phyloP scores from a whole-genome alignment of 2,797 vertebrate species.

The Sebastes nivosus region DNA sequence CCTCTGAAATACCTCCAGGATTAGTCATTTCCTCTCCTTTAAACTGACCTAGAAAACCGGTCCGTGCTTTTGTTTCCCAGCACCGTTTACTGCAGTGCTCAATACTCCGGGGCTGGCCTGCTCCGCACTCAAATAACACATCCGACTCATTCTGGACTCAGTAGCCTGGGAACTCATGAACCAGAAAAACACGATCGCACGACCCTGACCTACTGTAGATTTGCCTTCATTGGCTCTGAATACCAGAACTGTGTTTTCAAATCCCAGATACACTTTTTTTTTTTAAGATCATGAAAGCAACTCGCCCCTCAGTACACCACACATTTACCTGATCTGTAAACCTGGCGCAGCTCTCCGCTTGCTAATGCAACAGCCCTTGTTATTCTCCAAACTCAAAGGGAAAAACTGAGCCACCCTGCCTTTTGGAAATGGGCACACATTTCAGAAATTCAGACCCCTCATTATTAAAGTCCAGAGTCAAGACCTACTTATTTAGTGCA shows the following conservation, averaged over 20 bases:
- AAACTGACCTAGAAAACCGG: slow-evolving; percentile 69
- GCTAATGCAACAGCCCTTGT: neutral
- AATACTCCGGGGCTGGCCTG: slow-evolving; percentile 27
- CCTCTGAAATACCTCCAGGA: slow-evolving; percentile 62
- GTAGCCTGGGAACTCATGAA: slow-evolving; percentile 53
- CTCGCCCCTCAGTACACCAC: neutral
- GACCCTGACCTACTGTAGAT: slow-evolving; percentile 54
- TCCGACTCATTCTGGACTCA: slow-evolving; percentile 28
- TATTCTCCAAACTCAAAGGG: slow-evolving; percentile 19
- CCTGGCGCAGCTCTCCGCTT: neutral
- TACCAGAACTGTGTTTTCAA: slow-evolving; percentile 11
- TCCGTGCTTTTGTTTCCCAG: slow-evolving; percentile 54
- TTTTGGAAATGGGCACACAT: slow-evolving; percentile 29
- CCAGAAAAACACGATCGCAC: slow-evolving; percentile 53
- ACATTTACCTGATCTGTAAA: slow-evolving; percentile 17
- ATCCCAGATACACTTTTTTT: neutral
- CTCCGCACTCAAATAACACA: slow-evolving; percentile 28
- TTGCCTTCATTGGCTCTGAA: slow-evolving; percentile 23
- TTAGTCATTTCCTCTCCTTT: slow-evolving; percentile 50
- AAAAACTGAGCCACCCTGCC: neutral
- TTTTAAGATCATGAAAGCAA: slow-evolving; percentile 5
- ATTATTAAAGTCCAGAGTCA: slow-evolving; percentile 43
- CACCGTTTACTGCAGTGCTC: slow-evolving; percentile 45
- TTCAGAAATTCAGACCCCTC: slow-evolving; percentile 30
- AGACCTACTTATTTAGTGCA: slow-evolving; percentile 44